Base-by-base conservation (phyloP, 23 tunicate species). In the Corella eumyota region DNA sequence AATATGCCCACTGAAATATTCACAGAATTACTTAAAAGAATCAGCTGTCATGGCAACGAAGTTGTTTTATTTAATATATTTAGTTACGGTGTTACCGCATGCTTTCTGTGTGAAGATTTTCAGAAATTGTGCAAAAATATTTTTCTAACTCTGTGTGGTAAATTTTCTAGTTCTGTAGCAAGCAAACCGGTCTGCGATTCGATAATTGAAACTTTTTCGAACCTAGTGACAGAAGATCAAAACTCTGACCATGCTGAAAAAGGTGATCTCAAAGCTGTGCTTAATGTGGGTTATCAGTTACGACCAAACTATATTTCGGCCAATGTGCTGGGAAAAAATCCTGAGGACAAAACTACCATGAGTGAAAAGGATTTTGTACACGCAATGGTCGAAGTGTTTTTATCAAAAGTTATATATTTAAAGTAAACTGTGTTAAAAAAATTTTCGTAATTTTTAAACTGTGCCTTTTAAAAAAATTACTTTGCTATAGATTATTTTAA, bases 21-120 rank as follows among this genome's bases (percentile, higher is more conserved):
- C 21, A 20, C 52, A 23, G 44, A 29, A 6, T 50, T 85, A 25
- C 17, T 77, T 9, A 47, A 71, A 38, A 56, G 49, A 51, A 65
- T 85, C 31, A 48, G 75, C 13, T 85, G 95, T 32, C 71, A 69
- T 24, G 45, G 56, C 29, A 77, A 60, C 65, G 85, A 85, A 71
- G 72, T 85, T 67, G 85, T 85, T 37, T 70, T 85, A 22, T 85
- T 70, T 69, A 75, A 76, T 55, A 71, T 77, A 19, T 85, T 85
- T 59, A 63, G 70, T 22, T 85, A 85, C 67, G 69, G 95, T 31
- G 69, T 85, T 2, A 71, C 75, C 7, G 75, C 66, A 27, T 81
- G 78, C 47, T 70, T 53, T 61, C 62, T 85, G 54, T 76, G 22
- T 53, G 52, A 34, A 3, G 75, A 77, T 1, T 77, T 21, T 36